Evolutionary conservation across 2,797 vertebrate genomes (phyloP), one percentile per base, ranked within the genome.

Genomic region (Gambelia wislizenii): DNA sequence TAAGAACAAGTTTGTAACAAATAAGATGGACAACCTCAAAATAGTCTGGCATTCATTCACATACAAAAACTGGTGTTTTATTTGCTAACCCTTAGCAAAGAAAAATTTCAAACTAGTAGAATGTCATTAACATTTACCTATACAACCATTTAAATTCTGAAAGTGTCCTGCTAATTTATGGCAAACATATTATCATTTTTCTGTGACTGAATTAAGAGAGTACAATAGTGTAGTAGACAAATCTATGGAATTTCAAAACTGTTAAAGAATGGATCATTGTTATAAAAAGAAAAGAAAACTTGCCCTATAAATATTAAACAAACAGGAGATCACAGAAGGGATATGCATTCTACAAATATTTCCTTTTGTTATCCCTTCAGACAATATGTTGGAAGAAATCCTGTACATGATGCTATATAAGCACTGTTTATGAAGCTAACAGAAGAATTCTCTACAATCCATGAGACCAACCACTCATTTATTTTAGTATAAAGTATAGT

Each of bases 261-360:
- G 94, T 88, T 94, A 94, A 91, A 82, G 93, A 95, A 95, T 93
- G 86, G 81, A 92, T 93, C 94, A 96, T 91, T 93, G 92, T 91
- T 92, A 89, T 94, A 95, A 96, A 93, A 88, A 93, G 94, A 87
- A 0, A 2, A 93, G 91, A 89, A 93, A 95, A 90, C 39, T 87
- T 86, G 86, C 5, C 1, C 87, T 93, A 95, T 92, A 94, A 92
- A 89, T 93, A 92, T 67, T 1, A 0, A 93, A 83, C 75, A 54
- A 88, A 76, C 42, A 61, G 12, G 4, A 74, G 83, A 72, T 54
- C 42, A 30, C 7, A 78, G 91, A 92, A 61, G 90, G 39, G 90
- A 83, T 64, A 92, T 2, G 61, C 67, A 39, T 86, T 78, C 80
- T 74, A 14, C 13, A 27, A 39, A 22, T 33, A 85, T 85, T 79